Evolutionary conservation across 2,113 vertebrate genomes (phyloP), one percentile per base, ranked within the genome.

Genomic region (Spea bombifrons): DNA sequence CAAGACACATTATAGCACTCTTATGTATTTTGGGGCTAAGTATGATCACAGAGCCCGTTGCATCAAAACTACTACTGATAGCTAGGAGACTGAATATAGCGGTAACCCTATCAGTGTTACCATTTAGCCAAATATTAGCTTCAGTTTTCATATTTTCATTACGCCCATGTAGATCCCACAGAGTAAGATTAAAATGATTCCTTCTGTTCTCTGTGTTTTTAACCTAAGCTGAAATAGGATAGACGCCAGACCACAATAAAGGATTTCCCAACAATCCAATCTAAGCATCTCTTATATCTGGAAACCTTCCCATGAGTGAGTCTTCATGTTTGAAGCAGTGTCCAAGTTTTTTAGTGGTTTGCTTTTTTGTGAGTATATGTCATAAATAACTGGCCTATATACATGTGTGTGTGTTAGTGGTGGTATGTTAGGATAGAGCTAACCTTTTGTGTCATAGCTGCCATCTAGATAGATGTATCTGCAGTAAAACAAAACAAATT

Each of bases 231-330:
- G 17, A 61, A 66, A 17, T 5, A 13, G 10, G 49, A 43, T 3
- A 15, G 16, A 30, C 50, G 75, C 81, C 75, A 77, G 68, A 77
- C 75, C 81, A 68, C 81, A 82, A 67, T 30, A 80, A 80, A 73
- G 71, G 77, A 67, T 59, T 67, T 72, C 8, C 70, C 66, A 59
- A 82, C n/a, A 4, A 0, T 5, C 49, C 64, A 76, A 0, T 0
- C 1, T 82, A 5, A 13, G 70, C 81, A 71, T 7, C 15, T 8
- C 5, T 84, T 46, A 67, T 43, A 59, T 67, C 16, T 2, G 15
- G 65, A 70, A 57, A 82, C 68, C 6, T 65, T 2, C n/a, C 7
- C 15, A 3, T 57, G 50, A 10, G 66, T 66, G 66, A 73, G 57
- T 7, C 13, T 46, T 30, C 69, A 80, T 75, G 73, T 43, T 78